A percentile compares a stretch with the other conserved stretches of the same genome.
These are phyloP conservation scores for Nipponacmea schrenckii DNA, from an alignment of 2,888 invertebrate genomes.

Conservation along the genomic window DNA sequence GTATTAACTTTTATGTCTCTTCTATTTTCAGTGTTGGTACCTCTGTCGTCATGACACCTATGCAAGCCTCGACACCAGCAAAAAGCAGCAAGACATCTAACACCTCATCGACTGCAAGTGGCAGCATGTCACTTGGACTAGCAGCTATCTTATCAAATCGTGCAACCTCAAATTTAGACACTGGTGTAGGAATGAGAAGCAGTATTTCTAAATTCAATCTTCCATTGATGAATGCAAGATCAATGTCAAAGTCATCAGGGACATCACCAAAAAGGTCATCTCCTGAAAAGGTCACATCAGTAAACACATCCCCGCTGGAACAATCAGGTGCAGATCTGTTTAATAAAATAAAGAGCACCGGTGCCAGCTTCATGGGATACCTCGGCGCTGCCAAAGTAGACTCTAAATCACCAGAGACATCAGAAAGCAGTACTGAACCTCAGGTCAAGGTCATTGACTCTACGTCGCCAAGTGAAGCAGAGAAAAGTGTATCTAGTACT, in stretches of 20 bases:
- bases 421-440: slow-evolving; percentile 7
- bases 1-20: background rate
- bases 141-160: slow-evolving; percentile 83
- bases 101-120: slow-evolving; percentile 52
- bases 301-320: slow-evolving; percentile 22
- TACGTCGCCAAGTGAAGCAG: background rate
- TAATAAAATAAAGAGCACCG: slow-evolving; percentile 48
- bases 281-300: slow-evolving; percentile 1
- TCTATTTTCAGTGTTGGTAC: background rate
- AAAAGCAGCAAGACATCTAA: slow-evolving; percentile 71
- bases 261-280: background rate
- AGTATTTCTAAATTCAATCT: slow-evolving; percentile 12
- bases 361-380: slow-evolving; percentile 44
- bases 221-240: slow-evolving; percentile 5
- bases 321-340: slow-evolving; percentile 38
- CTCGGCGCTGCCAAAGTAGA: slow-evolving; percentile 26
- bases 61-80: slow-evolving; percentile 2
- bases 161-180: slow-evolving; percentile 71
- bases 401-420: background rate
- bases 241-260: slow-evolving; percentile 15
- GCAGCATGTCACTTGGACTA: slow-evolving; percentile 79
- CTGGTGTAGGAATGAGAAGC: slow-evolving; percentile 14
- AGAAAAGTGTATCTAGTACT: background rate
- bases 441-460: background rate
- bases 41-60: slow-evolving; percentile 11